These are phyloP conservation scores for Malurus splendens DNA, from an alignment of 2,797 vertebrate species.

Conservation along the genomic window DNA sequence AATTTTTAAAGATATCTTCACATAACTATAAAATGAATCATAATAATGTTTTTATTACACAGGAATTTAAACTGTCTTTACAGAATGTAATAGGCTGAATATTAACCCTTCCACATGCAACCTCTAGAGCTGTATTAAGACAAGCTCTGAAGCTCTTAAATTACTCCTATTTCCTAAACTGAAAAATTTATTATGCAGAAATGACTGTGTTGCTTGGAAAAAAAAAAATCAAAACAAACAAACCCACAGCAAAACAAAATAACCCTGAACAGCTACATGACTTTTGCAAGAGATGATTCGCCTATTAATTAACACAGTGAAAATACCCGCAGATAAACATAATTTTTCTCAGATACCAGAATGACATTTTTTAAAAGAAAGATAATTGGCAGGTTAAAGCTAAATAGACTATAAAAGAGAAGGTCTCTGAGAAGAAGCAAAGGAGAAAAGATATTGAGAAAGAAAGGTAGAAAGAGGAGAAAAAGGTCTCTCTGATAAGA, in stretches of 20 bases:
- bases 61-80: background rate
- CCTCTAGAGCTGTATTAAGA: background rate
- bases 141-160: background rate
- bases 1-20: background rate
- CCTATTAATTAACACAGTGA: background rate
- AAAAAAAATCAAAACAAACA: no score
- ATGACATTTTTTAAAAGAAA: background rate
- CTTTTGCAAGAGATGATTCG: background rate
- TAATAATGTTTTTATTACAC: background rate
- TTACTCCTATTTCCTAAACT: background rate
- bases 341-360: background rate
- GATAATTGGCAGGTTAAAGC: background rate
- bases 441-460: background rate
- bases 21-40: background rate
- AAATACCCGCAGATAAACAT: background rate
- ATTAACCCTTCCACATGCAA: background rate
- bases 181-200: background rate
- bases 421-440: background rate
- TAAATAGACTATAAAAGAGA: background rate
- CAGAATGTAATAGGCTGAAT: background rate
- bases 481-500: background rate
- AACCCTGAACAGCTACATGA: background rate
- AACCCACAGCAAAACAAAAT: rapidly evolving
- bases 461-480: background rate
- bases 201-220: background rate